Evolutionary conservation across 1,140 invertebrate species (phyloP).

Genomic region (Drosophila cardini): DNA sequence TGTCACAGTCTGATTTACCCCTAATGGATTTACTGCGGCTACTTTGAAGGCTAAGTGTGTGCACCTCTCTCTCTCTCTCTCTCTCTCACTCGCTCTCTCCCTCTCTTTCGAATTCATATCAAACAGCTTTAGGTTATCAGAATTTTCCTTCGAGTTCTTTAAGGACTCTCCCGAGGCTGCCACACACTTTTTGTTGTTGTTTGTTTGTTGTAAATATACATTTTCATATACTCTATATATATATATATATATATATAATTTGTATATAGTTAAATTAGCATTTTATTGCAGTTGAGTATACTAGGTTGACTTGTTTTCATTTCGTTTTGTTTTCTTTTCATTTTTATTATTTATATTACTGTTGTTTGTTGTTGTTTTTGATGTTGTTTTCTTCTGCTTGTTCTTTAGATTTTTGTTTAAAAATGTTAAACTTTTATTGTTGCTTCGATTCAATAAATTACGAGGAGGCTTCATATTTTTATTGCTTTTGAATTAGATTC

Average conservation of each 20-base stretch:
- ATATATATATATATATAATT: slow-evolving; percentile 59
- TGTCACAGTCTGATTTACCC: slow-evolving; percentile 35
- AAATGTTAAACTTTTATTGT: slow-evolving; percentile 22
- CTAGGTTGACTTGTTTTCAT: slow-evolving; percentile 72
- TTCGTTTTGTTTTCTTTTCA: slow-evolving; percentile 27
- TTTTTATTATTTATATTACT: slow-evolving; percentile 33
- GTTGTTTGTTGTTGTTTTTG: slow-evolving; percentile 11
- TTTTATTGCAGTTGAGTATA: slow-evolving; percentile 81
- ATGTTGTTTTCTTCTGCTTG: slow-evolving; percentile 42
- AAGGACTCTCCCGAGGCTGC: slow-evolving; percentile 18
- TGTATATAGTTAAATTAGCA: slow-evolving; percentile 70
- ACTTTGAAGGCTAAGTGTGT: slow-evolving; percentile 46
- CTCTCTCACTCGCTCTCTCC: background rate
- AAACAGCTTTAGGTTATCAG: background rate
- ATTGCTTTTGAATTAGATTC: slow-evolving; percentile 45
- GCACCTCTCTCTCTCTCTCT: slow-evolving; percentile 8
- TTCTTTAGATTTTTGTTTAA: slow-evolving; percentile 31
- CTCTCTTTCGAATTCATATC: slow-evolving; percentile 26
- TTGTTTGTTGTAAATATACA: slow-evolving; percentile 69
- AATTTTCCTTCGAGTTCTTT: background rate
- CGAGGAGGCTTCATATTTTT: slow-evolving; percentile 46
- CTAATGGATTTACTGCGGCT: slow-evolving; percentile 36
- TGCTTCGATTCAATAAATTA: slow-evolving; percentile 36
- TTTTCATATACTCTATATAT: slow-evolving; percentile 65
- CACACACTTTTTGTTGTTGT: slow-evolving; percentile 37